Evolutionary conservation across 2,797 vertebrate species (phyloP).

Genomic region (Rhinoraja longicauda): DNA sequence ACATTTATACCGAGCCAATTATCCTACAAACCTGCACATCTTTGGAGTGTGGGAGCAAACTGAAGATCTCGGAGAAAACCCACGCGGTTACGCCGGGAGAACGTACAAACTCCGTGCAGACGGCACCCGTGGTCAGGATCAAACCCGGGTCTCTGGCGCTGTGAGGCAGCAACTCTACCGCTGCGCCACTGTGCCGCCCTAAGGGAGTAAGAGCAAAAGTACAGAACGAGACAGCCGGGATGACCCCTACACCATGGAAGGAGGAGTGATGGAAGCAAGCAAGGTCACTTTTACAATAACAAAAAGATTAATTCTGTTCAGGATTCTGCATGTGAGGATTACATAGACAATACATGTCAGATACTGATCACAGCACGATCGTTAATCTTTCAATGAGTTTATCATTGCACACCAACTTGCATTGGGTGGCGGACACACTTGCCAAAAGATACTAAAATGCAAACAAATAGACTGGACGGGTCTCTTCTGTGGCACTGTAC

Average conservation of each 20-base stretch:
- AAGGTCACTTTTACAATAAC: background rate
- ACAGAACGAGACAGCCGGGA: background rate
- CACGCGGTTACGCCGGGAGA: too few species aligned
- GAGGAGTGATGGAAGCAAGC: background rate
- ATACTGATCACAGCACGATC: slow-evolving; percentile 3
- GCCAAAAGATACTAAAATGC: background rate
- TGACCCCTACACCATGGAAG: background rate
- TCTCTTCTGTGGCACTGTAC: background rate
- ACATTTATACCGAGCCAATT: too few species aligned
- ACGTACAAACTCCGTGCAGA: too few species aligned
- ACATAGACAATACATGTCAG: slow-evolving; percentile 24
- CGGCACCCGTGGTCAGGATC: too few species aligned
- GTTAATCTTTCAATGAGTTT: slow-evolving; percentile 15
- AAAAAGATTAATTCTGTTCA: slow-evolving; percentile 31
- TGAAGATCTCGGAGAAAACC: too few species aligned
- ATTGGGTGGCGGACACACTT: background rate
- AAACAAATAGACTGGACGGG: background rate
- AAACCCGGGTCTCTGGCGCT: too few species aligned
- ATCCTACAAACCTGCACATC: too few species aligned
- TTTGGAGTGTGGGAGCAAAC: too few species aligned
- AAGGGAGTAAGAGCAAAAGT: too few species aligned
- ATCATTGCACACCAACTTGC: background rate
- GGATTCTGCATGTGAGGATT: background rate
- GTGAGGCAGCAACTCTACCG: too few species aligned
- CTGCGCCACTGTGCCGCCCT: too few species aligned